A percentile compares a stretch with the other conserved stretches of the same genome.
phyloP scores from a whole-genome alignment of 2,113 vertebrate species.

The Calonectris borealis region DNA sequence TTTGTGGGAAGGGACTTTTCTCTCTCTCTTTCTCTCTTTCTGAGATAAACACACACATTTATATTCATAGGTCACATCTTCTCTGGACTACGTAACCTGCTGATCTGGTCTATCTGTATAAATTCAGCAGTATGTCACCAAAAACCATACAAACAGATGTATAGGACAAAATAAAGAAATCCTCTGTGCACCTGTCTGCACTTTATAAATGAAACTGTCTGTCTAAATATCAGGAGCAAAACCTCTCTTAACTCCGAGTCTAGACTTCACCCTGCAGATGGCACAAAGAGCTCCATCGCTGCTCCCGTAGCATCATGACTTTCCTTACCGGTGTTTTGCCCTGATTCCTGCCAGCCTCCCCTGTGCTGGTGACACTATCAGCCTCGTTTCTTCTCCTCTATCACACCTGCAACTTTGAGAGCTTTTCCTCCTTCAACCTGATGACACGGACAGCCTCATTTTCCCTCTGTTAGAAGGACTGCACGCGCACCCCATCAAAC shows the following conservation, averaged over 20 bases:
- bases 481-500: accelerated
- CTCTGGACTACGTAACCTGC: background rate
- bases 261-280: background rate
- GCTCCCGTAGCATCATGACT: accelerated
- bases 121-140: background rate
- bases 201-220: background rate
- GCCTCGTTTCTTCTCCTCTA: background rate
- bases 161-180: background rate
- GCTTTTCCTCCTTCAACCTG: background rate
- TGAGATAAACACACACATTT: accelerated
- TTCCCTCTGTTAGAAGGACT: background rate
- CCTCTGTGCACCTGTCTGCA: background rate
- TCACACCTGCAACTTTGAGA: background rate
- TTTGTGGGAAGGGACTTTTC: background rate
- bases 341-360: background rate
- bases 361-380: accelerated
- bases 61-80: background rate
- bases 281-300: background rate
- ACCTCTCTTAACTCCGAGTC: background rate
- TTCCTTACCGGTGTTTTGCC: background rate
- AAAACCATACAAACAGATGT: accelerated
- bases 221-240: background rate
- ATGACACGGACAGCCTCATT: background rate
- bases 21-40: background rate
- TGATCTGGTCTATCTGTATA: background rate